Conservation (phyloP, 2,113 vertebrate genomes). For the Mellivora capensis region DNA sequence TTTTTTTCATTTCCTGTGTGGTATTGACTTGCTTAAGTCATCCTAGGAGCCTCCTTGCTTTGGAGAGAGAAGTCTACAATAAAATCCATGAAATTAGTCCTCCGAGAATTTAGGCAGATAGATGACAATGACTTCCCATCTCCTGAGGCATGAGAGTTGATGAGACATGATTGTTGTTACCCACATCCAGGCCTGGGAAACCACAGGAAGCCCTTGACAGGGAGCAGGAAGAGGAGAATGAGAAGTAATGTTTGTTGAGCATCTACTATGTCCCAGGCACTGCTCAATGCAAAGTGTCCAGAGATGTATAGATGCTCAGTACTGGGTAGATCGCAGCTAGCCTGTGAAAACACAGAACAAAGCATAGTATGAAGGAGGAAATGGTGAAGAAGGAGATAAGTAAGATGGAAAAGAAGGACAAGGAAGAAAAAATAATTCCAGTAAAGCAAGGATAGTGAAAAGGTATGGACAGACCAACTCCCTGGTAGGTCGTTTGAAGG, state of each 20-base stretch:
- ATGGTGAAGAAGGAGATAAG: not conserved
- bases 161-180: not conserved
- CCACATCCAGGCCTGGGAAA: not conserved
- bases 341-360: not conserved
- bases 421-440: not conserved
- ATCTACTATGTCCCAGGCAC: not conserved
- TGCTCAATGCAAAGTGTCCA: not conserved
- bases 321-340: not conserved
- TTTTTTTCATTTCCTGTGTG: not conserved
- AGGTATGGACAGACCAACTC: not conserved
- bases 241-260: not conserved
- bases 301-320: not conserved
- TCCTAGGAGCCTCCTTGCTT: not conserved
- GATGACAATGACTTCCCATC: not conserved
- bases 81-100: not conserved
- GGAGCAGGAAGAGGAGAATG: not conserved
- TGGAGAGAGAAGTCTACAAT: not conserved
- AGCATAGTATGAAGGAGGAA: rapidly evolving
- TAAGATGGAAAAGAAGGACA: not conserved
- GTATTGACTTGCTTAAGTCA: not conserved
- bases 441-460: not conserved
- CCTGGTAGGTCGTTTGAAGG: not conserved
- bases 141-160: not conserved
- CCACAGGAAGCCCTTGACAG: not conserved
- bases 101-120: not conserved